Evolutionary conservation across 2,113 vertebrate species (phyloP), one percentile per base, ranked within the genome.

Genomic region (Pogonocichla stellata): DNA sequence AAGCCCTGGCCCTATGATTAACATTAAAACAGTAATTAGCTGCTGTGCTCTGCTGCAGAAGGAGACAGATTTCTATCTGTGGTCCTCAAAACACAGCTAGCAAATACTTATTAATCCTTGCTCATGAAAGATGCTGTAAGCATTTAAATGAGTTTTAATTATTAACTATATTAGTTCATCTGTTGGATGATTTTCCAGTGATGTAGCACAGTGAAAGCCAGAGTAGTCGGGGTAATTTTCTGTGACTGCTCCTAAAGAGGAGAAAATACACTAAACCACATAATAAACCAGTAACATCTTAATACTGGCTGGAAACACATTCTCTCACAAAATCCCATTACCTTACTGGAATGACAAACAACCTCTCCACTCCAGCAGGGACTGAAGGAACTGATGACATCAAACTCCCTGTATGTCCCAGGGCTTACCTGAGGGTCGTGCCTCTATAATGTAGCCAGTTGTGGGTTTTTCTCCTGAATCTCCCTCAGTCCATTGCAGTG

Each of bases 381-480:
- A 14, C 54, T 24, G 38, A 69, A 71, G 47, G 61, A 80, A 45
- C 12, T 28, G 56, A 31, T 12, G 56, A 7, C 26, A 26, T 25
- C 15, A 31, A 73, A 9, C n/a, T 71, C 40, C 18, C 17, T 3
- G 2, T 20, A n/a, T 26, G 58, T 23, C 74, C 60, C 33, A 10
- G 3, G 28, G 19, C 64, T 97, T 82, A 99, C 99, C 99, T 98
- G 99, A 99, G 38, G 99, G 98, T 45, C 99, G 98, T 62, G 99
- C 98, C 97, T 99, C 99, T 34, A 99, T 98, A 38, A 99, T 96
- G 24, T 99, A 99, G 64, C 99, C 98, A 0, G 97, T 98, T 58
- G 99, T 98, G 33, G 98, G 98, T 2, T 98, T 98, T 50, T 93
- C 92, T 54, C 99, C 99, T 0, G 92, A 53, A 1, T 98, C 97